Base-by-base conservation (phyloP, 2,797 vertebrate species). In the Podarcis lilfordi region DNA sequence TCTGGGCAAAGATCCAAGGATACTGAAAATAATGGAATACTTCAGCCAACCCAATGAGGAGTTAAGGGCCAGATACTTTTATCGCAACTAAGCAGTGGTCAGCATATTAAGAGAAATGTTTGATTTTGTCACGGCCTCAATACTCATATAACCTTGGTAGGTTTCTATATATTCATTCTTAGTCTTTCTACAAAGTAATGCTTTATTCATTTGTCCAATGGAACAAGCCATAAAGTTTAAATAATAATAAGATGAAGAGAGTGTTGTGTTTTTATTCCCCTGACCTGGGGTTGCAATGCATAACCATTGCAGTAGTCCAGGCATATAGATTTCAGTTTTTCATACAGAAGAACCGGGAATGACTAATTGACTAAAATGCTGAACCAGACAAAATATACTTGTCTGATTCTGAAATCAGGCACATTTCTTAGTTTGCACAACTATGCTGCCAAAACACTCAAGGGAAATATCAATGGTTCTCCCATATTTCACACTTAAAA, bases 21-120 rank as follows among this genome's bases (percentile, higher is more conserved):
- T 82, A 27, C 17, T 35, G 35, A 88, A 93, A 92, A 88, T 82
- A 82, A 84, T 77, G 55, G 29, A 84, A 75, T 89, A 43, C 25
- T 92, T 89, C 15, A 88, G 85, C 32, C 87, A 82, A 76, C 77
- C 79, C 50, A 83, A 59, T 23, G 32, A 84, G 17, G 80, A 82
- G 29, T 87, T 83, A 91, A 35, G 66, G 89, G 81, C 74, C 80
- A 68, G 72, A 1, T 64, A 50, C 11, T 82, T 91, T 85, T 83
- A 89, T 55, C 7, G 32, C 72, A 25, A 8, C 69, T n/a, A 85
- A 85, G 2, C 17, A 77, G 7, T 76, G n/a, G 40, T 85, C n/a
- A 93, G 37, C 43, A 88, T 61, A 88, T 89, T 89, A 91, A 87
- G 19, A 55, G 40, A 83, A 68, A 40, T 32, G 40, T 66, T 29